A percentile compares a stretch with the other conserved stretches of the same genome.
Evolutionary conservation across 2,888 invertebrate species (phyloP).

Genomic region (Torymus texanus): DNA sequence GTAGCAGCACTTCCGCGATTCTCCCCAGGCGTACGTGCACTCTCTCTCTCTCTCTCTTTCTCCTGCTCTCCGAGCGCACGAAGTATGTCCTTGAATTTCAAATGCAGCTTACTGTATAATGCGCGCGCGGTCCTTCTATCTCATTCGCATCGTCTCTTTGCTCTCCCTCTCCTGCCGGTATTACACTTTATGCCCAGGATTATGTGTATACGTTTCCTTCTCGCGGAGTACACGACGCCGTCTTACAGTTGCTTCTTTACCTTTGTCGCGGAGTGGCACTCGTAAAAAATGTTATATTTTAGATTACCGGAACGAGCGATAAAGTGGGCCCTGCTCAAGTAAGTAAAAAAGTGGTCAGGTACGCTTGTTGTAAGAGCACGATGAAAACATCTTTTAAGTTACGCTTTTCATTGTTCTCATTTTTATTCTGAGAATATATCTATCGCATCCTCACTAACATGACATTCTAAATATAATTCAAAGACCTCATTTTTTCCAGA

Average conservation of each 20-base stretch:
- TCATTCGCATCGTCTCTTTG: slow-evolving; percentile 22
- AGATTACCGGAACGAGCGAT: too few species aligned
- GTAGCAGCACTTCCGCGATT: slow-evolving; percentile 15
- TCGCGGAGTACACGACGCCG: not conserved
- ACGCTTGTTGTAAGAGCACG: too few species aligned
- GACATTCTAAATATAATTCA: too few species aligned
- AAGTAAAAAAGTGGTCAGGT: too few species aligned
- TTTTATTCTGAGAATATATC: too few species aligned
- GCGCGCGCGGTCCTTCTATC: slow-evolving; percentile 36
- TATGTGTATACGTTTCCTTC: slow-evolving; percentile 3
- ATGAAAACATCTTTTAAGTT: too few species aligned
- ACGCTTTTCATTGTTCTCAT: too few species aligned
- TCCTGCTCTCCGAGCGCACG: not conserved
- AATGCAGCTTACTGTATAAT: slow-evolving; percentile 42
- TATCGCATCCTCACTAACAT: too few species aligned
- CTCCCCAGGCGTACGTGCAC: not conserved
- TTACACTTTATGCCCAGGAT: slow-evolving; percentile 15
- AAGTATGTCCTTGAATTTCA: slow-evolving; percentile 50
- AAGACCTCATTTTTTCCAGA: too few species aligned
- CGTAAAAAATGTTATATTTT: too few species aligned
- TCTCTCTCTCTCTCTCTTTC: not conserved
- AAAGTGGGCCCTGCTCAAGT: too few species aligned
- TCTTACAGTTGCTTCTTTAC: not conserved
- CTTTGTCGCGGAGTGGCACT: not conserved
- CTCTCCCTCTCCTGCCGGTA: slow-evolving; percentile 1